A percentile compares a stretch with the other conserved stretches of the same genome.
These are phyloP conservation scores for Siderastrea siderea DNA, from an alignment of 92 coral and sea anemone genomes.

Conservation along the genomic window DNA sequence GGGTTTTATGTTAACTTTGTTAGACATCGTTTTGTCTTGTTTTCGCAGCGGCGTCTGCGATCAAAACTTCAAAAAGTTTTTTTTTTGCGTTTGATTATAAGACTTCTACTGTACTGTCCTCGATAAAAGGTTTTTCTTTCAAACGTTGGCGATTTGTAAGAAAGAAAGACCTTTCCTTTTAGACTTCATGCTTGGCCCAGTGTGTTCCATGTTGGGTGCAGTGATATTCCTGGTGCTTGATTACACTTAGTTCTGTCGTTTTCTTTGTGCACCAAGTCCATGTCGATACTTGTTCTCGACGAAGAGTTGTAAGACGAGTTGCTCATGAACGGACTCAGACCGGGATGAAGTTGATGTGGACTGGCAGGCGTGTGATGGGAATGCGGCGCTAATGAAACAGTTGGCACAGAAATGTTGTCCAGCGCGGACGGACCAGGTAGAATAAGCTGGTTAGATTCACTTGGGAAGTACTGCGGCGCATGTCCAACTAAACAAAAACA, in stretches of 20 bases:
- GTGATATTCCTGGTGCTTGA: constrained; percentile 75
- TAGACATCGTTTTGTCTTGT: not conserved
- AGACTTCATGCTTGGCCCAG: constrained; percentile 68
- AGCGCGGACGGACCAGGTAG: constrained; percentile 81
- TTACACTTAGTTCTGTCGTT: constrained; percentile 73
- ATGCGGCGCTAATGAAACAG: constrained; percentile 67
- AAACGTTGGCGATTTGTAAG: not conserved
- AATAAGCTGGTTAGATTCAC: constrained; percentile 76
- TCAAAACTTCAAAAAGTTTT: too few species aligned
- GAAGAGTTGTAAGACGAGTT: constrained; percentile 56
- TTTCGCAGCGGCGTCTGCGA: too few species aligned
- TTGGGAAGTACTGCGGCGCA: constrained; percentile 79
- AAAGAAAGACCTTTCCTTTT: not conserved
- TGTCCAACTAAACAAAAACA: constrained; percentile 1
- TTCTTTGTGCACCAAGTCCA: constrained; percentile 63
- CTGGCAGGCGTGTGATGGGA: constrained; percentile 78
- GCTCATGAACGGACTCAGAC: constrained; percentile 65
- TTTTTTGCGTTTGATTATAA: too few species aligned
- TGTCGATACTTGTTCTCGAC: constrained; percentile 65
- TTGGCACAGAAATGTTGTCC: constrained; percentile 75
- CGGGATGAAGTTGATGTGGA: constrained; percentile 64
- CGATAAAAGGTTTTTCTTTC: too few species aligned
- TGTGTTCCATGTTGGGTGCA: constrained; percentile 84
- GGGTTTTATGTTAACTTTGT: not conserved
- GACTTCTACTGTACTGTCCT: too few species aligned